A percentile compares a stretch with the other conserved stretches of the same genome.
Conservation (phyloP, 2,888 invertebrate genomes). For the Nomada goodeniana region DNA sequence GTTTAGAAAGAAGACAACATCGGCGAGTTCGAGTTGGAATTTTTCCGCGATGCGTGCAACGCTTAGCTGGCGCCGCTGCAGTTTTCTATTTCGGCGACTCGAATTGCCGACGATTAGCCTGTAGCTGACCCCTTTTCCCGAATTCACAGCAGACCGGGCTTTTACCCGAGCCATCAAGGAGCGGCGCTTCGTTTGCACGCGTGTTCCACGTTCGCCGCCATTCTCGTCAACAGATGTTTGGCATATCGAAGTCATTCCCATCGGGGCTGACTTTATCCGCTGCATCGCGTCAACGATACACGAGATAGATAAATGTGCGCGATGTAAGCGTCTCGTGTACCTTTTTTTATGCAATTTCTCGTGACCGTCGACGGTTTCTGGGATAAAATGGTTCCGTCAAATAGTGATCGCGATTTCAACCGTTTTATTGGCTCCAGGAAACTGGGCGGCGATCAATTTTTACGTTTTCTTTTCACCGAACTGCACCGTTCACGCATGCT, state of each 20-base stretch:
- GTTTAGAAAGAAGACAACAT: slow-evolving; percentile 7
- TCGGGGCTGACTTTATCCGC: slow-evolving; percentile 43
- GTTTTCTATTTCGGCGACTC: slow-evolving; percentile 57
- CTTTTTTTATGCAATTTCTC: slow-evolving; percentile 33
- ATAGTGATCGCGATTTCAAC: slow-evolving; percentile 13
- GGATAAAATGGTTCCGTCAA: not conserved
- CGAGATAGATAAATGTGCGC: slow-evolving; percentile 42
- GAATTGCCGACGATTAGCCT: slow-evolving; percentile 39
- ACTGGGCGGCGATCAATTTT: not conserved
- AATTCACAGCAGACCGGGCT: slow-evolving; percentile 12
- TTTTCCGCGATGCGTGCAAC: slow-evolving; percentile 23
- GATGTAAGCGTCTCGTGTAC: not conserved
- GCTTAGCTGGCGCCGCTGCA: slow-evolving; percentile 15
- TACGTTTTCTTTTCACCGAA: not conserved
- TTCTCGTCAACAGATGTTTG: slow-evolving; percentile 38
- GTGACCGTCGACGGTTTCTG: not conserved
- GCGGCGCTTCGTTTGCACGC: slow-evolving; percentile 33
- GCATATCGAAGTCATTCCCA: slow-evolving; percentile 42
- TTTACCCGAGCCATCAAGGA: slow-evolving; percentile 21
- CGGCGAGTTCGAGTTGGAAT: slow-evolving; percentile 1
- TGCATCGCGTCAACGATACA: slow-evolving; percentile 45
- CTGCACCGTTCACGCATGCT: not conserved
- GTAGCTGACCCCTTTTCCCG: slow-evolving; percentile 2
- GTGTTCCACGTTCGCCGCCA: not conserved
- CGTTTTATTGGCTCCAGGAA: not conserved